Conservation (phyloP, 2,113 vertebrate species). For the Brachyistius frenatus region DNA sequence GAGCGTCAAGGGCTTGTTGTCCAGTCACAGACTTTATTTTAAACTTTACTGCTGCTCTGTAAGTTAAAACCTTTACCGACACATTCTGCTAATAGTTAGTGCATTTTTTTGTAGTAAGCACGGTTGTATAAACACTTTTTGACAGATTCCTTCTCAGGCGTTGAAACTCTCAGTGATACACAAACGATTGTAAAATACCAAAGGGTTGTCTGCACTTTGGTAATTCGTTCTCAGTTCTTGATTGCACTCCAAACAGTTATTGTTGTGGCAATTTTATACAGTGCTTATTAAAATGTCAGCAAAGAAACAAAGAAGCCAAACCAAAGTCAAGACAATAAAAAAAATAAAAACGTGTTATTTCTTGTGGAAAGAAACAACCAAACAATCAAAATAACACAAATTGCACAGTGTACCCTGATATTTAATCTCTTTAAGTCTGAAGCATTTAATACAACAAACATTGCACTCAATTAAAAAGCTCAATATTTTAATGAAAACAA, state of each 20-base stretch:
- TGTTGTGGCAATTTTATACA: slow-evolving; percentile 21
- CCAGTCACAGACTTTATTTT: slow-evolving; percentile 65
- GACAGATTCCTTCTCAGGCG: neutral
- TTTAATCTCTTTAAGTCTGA: neutral
- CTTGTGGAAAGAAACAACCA: neutral
- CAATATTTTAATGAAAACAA: too few species aligned
- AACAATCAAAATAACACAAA: slow-evolving; percentile 10
- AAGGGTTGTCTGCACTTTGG: slow-evolving; percentile 26
- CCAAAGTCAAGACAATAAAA: neutral
- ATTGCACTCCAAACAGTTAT: slow-evolving; percentile 50
- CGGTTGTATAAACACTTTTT: neutral
- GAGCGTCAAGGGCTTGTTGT: slow-evolving; percentile 83
- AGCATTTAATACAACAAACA: neutral
- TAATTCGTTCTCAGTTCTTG: slow-evolving; percentile 48
- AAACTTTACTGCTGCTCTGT: slow-evolving; percentile 76
- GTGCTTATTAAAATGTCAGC: slow-evolving; percentile 53
- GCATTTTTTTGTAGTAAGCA: neutral
- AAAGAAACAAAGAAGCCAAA: slow-evolving; percentile 34
- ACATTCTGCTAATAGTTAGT: slow-evolving; percentile 1
- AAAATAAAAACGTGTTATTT: neutral
- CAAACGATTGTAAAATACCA: slow-evolving; percentile 13
- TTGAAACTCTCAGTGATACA: neutral
- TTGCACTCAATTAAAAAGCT: too few species aligned
- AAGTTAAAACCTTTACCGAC: neutral
- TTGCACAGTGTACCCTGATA: neutral